These are phyloP conservation scores for Xestia sexstrigata DNA, from an alignment of 2,888 invertebrate genomes.

Conservation along the genomic window DNA sequence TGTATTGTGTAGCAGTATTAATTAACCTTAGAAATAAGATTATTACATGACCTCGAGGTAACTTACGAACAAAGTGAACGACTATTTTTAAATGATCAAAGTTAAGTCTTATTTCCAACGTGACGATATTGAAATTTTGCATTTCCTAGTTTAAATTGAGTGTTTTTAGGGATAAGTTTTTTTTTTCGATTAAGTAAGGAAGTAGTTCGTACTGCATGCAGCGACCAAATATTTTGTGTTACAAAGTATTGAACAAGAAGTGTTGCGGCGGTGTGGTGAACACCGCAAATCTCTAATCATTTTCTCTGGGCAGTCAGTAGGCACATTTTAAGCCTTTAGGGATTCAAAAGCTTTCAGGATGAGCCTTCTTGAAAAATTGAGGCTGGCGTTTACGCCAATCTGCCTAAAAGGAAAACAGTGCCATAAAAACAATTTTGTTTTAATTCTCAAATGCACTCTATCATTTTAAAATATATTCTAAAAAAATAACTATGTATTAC, in stretches of 20 bases:
- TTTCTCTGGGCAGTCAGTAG: constrained; percentile 37
- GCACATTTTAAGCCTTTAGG: constrained; percentile 22
- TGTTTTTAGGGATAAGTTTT: constrained; percentile 44
- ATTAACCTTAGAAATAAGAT: constrained; percentile 47
- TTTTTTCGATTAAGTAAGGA: constrained; percentile 40
- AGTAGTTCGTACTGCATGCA: constrained; percentile 76
- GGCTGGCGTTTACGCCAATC: constrained; percentile 26
- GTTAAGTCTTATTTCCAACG: constrained; percentile 17
- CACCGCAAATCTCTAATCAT: constrained; percentile 39
- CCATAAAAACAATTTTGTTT: constrained; percentile 64
- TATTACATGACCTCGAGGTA: constrained; percentile 45
- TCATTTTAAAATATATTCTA: constrained; percentile 7
- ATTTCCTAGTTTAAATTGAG: constrained; percentile 59
- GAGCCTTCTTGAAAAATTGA: constrained; percentile 32
- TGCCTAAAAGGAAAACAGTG: constrained; percentile 61
- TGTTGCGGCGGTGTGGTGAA: constrained; percentile 26
- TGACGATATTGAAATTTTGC: constrained; percentile 55
- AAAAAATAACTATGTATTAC: constrained; percentile 17
- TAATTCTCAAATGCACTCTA: constrained; percentile 42
- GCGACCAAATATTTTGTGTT: constrained; percentile 83
- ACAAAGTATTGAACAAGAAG: constrained; percentile 60
- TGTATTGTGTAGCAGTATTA: constrained; percentile 64
- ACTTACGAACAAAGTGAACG: constrained; percentile 54
- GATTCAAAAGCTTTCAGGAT: constrained; percentile 21
- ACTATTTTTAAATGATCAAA: constrained; percentile 41